These are phyloP conservation scores for Anomalospiza imberbis DNA, from an alignment of 2,797 vertebrate species.

Conservation along the genomic window DNA sequence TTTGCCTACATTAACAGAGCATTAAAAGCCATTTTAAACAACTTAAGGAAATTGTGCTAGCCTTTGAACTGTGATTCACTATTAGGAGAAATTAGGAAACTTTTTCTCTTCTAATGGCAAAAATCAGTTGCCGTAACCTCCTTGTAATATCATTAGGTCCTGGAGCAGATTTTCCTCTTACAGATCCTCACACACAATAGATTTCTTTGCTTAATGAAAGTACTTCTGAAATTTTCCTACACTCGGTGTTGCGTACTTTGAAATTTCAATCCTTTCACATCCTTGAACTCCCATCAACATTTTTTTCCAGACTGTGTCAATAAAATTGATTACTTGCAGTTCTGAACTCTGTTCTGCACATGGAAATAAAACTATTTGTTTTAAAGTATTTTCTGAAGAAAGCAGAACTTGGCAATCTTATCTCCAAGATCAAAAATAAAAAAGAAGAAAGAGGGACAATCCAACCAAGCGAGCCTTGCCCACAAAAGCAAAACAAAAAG, in stretches of 20 bases:
- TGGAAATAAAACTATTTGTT: constrained; percentile 74
- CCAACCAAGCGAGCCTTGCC: not conserved
- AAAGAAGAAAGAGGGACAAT: not conserved
- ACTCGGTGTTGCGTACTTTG: constrained; percentile 35
- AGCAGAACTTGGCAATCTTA: constrained; percentile 46
- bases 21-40: constrained; percentile 66
- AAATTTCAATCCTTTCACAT: constrained; percentile 71
- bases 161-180: not conserved
- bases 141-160: not conserved
- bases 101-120: constrained; percentile 36
- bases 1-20: constrained; percentile 72
- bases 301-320: constrained; percentile 67
- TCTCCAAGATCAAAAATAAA: not conserved
- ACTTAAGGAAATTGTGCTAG: constrained; percentile 57
- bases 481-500: not conserved
- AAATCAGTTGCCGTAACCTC: not conserved
- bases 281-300: constrained; percentile 71
- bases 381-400: constrained; percentile 66
- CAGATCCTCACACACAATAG: constrained; percentile 15
- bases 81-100: constrained; percentile 38
- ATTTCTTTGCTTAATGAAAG: constrained; percentile 47
- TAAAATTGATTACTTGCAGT: constrained; percentile 74
- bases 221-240: constrained; percentile 43
- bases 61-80: constrained; percentile 60
- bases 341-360: constrained; percentile 71